A percentile compares a stretch with the other conserved stretches of the same genome.
Evolutionary conservation across 2,797 vertebrate genomes (phyloP).

Genomic region (Oceanodroma leucorhoa): DNA sequence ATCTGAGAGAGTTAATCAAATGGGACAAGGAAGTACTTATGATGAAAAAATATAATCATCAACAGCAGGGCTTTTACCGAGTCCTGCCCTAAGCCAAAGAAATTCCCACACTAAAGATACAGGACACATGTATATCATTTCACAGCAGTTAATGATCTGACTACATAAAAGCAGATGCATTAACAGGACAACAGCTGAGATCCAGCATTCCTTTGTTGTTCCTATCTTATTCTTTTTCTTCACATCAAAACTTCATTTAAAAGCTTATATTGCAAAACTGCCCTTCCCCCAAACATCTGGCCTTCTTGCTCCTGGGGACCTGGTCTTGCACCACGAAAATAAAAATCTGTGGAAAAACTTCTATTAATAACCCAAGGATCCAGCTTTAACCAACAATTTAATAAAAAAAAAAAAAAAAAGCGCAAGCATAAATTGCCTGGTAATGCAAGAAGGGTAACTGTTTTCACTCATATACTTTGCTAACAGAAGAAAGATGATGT

Average conservation of each 20-base stretch:
- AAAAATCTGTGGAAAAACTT: neutral
- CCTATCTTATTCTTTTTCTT: neutral
- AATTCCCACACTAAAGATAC: conserved; percentile 35
- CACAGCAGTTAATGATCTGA: conserved; percentile 30
- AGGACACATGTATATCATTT: conserved; percentile 16
- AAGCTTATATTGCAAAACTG: neutral
- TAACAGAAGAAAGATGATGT: neutral
- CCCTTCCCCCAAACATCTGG: neutral
- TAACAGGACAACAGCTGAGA: conserved; percentile 30
- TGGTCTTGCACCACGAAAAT: neutral
- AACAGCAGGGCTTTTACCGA: conserved; percentile 33
- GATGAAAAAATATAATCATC: conserved; percentile 39
- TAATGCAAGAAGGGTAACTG: neutral
- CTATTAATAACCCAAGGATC: neutral
- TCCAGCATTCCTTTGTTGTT: conserved; percentile 16
- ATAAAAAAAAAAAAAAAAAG: neutral
- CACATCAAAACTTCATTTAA: conserved; percentile 20
- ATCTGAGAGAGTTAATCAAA: conserved; percentile 52
- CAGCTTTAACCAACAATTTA: neutral
- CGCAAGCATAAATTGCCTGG: neutral
- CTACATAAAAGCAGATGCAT: conserved; percentile 31
- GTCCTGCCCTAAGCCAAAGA: conserved; percentile 27
- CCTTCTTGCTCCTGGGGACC: neutral
- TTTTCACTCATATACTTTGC: neutral
- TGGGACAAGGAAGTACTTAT: conserved; percentile 27